A percentile compares a stretch with the other conserved stretches of the same genome.
Evolutionary conservation across 2,888 invertebrate genomes (phyloP).

Genomic region (Encarsia formosa): DNA sequence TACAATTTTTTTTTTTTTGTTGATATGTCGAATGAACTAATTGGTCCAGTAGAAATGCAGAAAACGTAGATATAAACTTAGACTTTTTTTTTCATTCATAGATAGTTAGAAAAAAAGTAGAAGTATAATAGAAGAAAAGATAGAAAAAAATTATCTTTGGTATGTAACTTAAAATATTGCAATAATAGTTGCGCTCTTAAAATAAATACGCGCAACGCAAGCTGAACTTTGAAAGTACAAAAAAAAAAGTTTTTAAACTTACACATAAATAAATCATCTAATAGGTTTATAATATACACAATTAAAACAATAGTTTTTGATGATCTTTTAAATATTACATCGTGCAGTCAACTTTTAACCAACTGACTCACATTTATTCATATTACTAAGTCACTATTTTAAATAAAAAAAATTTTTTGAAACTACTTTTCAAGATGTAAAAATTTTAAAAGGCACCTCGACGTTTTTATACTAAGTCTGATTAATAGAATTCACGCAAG

Average conservation of each 20-base stretch:
- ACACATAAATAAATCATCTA: constrained; percentile 23
- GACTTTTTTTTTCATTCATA: constrained; percentile 13
- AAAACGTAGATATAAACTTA: constrained; percentile 16
- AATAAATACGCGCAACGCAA: constrained; percentile 14
- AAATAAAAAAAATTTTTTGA: too few species aligned
- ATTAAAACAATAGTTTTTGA: constrained; percentile 19
- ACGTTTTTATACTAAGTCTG: constrained; percentile 2
- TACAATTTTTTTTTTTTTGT: constrained; percentile 1
- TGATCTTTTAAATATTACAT: constrained; percentile 10
- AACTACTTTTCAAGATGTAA: not conserved
- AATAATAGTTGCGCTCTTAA: constrained; percentile 26
- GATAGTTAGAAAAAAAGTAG: not conserved
- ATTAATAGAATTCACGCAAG: too few species aligned
- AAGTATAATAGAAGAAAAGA: not conserved
- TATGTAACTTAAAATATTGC: constrained; percentile 44
- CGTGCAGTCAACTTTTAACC: constrained; percentile 8
- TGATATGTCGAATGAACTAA: constrained; percentile 12
- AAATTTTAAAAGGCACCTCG: constrained; percentile 13
- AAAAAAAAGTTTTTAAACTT: constrained; percentile 20
- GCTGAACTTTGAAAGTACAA: constrained; percentile 17
- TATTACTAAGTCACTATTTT: constrained; percentile 12
- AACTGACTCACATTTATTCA: constrained; percentile 15
- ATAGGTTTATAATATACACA: constrained; percentile 21
- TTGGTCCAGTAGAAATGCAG: constrained; percentile 27
- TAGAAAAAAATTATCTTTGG: constrained; percentile 44